These are phyloP conservation scores for Palythoa heliodiscus DNA, from an alignment of 92 coral and sea anemone genomes.

Conservation along the genomic window DNA sequence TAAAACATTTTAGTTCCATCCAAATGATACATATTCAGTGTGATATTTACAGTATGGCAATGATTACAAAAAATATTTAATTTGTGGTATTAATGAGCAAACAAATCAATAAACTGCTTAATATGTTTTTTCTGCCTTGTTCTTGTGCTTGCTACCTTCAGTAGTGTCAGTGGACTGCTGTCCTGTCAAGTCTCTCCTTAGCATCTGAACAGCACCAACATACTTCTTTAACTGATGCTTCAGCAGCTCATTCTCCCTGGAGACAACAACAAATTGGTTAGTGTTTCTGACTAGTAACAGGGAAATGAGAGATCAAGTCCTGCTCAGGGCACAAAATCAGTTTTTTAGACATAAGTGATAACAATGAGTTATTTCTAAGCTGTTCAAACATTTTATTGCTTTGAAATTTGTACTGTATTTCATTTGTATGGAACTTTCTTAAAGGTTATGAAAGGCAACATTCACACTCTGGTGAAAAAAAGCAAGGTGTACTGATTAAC, in stretches of 20 bases:
- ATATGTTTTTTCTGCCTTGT: background rate
- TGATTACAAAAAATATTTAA: background rate
- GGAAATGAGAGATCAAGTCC: too few relatives aligned
- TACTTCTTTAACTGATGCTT: constrained; percentile 98
- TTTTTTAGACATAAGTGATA: too few relatives aligned
- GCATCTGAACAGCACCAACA: constrained; percentile 95
- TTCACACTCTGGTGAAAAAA: too few relatives aligned
- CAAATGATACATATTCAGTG: background rate
- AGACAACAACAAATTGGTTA: background rate
- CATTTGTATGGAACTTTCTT: too few relatives aligned
- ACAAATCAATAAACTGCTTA: background rate
- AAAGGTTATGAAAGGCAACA: too few relatives aligned
- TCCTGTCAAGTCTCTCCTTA: constrained; percentile 71
- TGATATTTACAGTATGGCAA: background rate
- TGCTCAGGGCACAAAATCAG: too few relatives aligned
- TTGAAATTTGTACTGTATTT: too few relatives aligned
- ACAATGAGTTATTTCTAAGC: too few relatives aligned
- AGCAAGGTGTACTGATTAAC: too few relatives aligned
- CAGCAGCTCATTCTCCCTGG: constrained; percentile 90
- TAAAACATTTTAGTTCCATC: too few relatives aligned
- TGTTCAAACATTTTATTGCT: too few relatives aligned
- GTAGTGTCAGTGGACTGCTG: constrained; percentile 51
- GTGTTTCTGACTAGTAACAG: background rate
- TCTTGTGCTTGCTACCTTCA: constrained; percentile 51
- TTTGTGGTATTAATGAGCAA: background rate